Base-by-base conservation (phyloP, 2,797 vertebrate species). In the Smutsia gigantea region DNA sequence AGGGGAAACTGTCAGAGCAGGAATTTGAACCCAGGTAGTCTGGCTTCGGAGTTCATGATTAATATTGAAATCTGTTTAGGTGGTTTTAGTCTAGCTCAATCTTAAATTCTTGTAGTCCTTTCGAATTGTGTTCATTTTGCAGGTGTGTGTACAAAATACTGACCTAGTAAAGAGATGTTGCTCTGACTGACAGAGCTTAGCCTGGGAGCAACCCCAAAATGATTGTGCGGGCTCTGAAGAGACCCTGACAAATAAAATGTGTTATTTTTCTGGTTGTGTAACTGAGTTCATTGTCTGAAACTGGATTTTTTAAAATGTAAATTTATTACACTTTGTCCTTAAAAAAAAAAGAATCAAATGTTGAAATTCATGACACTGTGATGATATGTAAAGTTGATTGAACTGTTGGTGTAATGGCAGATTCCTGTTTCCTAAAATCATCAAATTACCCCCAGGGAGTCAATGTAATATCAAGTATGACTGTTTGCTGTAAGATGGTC, bases 381-480 rank as follows among this genome's bases (percentile, higher is more conserved):
- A 37, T 71, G 69, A 27, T 29, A 37, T 61, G 37, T 91, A 46
- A 90, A 90, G 25, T 57, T 81, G 23, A 46, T 68, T 75, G 11
- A 31, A 78, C 29, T 19, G 21, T n/a, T 66, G 23, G 4, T 78
- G 31, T 64, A 49, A 49, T 42, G 39, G 31, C 81, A 69, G 53
- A 69, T 49, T 90, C 49, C 53, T 90, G 3, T 93, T 93, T 84
- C 49, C 64, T 87, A 46, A 82, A 69, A 93, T 91, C 75, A 78
- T 59, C 55, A 91, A 61, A 88, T 79, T 87, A 27, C n/a, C 68
- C 87, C 37, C 25, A 66, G 17, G 6, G 4, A 64, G 4, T 51
- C 64, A 66, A 8, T 93, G 5, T 86, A 42, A 71, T 63, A 79
- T 18, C 77, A 51, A 90, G 7, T 74, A 15, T 93, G 75, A 63